These are phyloP conservation scores for Rhorus exstirpatorius DNA, from an alignment of 2,888 invertebrate genomes.

Conservation along the genomic window DNA sequence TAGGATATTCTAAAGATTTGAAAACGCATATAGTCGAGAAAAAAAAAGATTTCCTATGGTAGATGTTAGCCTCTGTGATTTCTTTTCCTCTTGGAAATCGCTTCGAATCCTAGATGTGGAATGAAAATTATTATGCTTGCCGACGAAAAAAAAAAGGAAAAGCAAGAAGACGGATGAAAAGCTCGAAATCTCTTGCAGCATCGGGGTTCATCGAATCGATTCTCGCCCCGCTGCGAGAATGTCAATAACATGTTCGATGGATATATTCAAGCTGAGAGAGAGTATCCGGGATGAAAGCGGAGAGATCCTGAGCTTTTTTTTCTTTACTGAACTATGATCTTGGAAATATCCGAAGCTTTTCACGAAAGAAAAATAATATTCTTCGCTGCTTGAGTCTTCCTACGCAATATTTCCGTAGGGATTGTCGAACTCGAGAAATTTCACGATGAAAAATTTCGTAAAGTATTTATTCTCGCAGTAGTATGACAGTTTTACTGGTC, in stretches of 20 bases:
- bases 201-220: too few species aligned
- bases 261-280: too few species aligned
- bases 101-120: not conserved
- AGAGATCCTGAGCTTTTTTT: not conserved
- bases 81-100: not conserved
- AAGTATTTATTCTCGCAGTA: slow-evolving; percentile 15
- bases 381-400: not conserved
- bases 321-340: not conserved
- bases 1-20: slow-evolving; percentile 12
- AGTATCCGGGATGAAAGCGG: not conserved
- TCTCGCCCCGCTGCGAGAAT: too few species aligned
- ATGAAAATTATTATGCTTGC: not conserved
- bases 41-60: not conserved
- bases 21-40: not conserved
- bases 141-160: not conserved
- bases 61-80: not conserved
- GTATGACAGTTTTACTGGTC: slow-evolving; percentile 5
- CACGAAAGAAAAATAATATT: slow-evolving; percentile 11
- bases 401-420: not conserved
- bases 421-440: slow-evolving; percentile 16
- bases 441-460: slow-evolving; percentile 3
- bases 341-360: slow-evolving; percentile 3
- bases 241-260: too few species aligned
- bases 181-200: not conserved
- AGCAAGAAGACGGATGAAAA: not conserved